Evolutionary conservation across 2,113 vertebrate genomes (phyloP), one percentile per base, ranked within the genome.

Genomic region (Chauna torquata): DNA sequence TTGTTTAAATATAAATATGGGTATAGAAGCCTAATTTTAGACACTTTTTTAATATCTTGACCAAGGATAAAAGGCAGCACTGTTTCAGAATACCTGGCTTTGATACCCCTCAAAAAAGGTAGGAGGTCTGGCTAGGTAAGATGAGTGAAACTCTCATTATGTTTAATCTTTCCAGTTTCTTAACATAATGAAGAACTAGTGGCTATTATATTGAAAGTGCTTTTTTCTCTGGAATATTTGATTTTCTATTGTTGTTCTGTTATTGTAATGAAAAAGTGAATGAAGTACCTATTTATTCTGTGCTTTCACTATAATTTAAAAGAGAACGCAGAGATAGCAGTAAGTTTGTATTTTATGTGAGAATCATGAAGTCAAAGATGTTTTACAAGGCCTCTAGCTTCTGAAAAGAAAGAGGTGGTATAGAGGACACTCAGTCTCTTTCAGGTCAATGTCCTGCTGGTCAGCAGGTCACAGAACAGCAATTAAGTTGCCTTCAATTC

Each of bases 371-470:
- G 95, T 83, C 93, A 96, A 95, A 97, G 90, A 96, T 34, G 34
- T 69, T 96, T 96, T 45, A 96, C 38, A 95, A 92, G 92, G 95
- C 82, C 71, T 86, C 88, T 55, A 42, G 64, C 86, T 89, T 96
- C 81, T 96, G 86, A 96, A 93, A 96, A 96, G 95, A 95, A 94
- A 93, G 66, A 93, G 68, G 80, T 57, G 88, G 82, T 78, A 93
- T 10, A 93, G 88, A 90, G 80, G 86, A 96, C 79, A 93, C 79
- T 83, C 70, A 50, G 82, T 94, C 83, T 81, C 80, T 96, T 93
- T 96, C 82, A 95, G 96, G 96, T 96, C 94, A 97, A 25, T 14
- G 88, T 97, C 96, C 95, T 97, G 96, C 95, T 97, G 95, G 95
- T 81, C 95, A 96, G 65, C 76, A 95, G 95, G 96, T 96, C 94